Evolutionary conservation across 2,888 invertebrate species (phyloP).

Genomic region (Hirtodrosophila confusa): DNA sequence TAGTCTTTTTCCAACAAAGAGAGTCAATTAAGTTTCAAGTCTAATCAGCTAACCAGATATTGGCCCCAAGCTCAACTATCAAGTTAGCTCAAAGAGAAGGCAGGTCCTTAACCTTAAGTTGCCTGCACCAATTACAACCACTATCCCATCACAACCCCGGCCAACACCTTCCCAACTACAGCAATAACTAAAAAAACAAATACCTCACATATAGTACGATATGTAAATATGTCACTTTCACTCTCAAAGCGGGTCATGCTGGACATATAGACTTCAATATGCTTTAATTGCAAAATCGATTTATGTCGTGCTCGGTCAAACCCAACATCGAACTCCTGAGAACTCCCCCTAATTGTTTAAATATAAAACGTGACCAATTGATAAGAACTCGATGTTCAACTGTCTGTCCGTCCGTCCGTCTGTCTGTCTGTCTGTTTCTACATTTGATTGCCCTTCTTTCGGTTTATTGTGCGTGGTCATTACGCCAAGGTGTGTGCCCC

Average conservation of each 20-base stretch:
- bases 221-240: constrained; percentile 65
- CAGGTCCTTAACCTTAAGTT: constrained; percentile 69
- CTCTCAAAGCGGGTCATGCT: constrained; percentile 53
- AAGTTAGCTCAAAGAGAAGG: constrained; percentile 16
- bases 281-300: constrained; percentile 77
- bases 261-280: constrained; percentile 43
- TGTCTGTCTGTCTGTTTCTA: constrained; percentile 33
- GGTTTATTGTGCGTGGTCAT: constrained; percentile 73
- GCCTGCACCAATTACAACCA: constrained; percentile 6
- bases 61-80: constrained; percentile 2
- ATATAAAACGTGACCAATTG: constrained; percentile 51
- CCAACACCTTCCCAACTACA: neutral
- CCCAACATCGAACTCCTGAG: constrained; percentile 36
- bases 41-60: no score
- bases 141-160: neutral
- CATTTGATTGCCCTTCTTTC: constrained; percentile 45
- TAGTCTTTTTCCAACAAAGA: no score
- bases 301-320: constrained; percentile 53
- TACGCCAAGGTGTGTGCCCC: constrained; percentile 47
- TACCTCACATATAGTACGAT: no score
- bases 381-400: constrained; percentile 14
- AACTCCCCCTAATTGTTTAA: constrained; percentile 51
- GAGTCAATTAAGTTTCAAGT: no score
- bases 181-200: no score
- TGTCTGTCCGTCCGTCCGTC: constrained; percentile 30